Base-by-base conservation (phyloP, 2,113 vertebrate species). In the Meriones unguiculatus region DNA sequence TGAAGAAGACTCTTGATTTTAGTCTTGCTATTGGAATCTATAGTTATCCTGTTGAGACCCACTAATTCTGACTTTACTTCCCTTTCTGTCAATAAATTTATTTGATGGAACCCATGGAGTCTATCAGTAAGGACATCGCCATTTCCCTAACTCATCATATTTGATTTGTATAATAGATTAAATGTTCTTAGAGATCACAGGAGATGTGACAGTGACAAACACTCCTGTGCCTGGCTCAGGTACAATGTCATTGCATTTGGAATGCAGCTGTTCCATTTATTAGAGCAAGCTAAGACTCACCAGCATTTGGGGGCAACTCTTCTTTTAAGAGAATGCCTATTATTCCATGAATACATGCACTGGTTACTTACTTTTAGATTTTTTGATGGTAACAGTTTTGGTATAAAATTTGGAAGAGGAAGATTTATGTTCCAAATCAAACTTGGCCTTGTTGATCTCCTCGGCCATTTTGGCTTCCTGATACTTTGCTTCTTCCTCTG, bases 401-500 rank as follows among this genome's bases (percentile, higher is more conserved):
- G 28, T 82, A 54, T 93, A 59, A 7, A 41, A 7, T 97, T 97
- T 97, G 85, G 14, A 15, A 57, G 85, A 52, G 50, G 67, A 70
- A 91, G 88, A 6, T 82, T 98, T 96, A 20, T 85, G 0, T 14
- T 95, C 91, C 30, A 70, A 2, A 65, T 98, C 97, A 88, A 50
- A 1, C 0, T 35, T 69, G 7, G 20, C 13, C 69, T 76, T 97
- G 85, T 75, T 50, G 32, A 92, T 46, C 81, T 99, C 98, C 91
- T 98, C 98, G 90, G 95, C 70, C 94, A 97, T 97, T 95, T 97
- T 98, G 80, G 97, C 50, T 93, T 98, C 98, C 65, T 98, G 98
- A 89, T 99, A 99, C 92, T 99, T 98, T 25, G 72, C 97, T 97
- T 99, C 99, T 97, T 99, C 99, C 70, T 98, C 97, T 96, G 90